Conservation (phyloP, 2,888 invertebrate species). For the Subacronicta megacephala region DNA sequence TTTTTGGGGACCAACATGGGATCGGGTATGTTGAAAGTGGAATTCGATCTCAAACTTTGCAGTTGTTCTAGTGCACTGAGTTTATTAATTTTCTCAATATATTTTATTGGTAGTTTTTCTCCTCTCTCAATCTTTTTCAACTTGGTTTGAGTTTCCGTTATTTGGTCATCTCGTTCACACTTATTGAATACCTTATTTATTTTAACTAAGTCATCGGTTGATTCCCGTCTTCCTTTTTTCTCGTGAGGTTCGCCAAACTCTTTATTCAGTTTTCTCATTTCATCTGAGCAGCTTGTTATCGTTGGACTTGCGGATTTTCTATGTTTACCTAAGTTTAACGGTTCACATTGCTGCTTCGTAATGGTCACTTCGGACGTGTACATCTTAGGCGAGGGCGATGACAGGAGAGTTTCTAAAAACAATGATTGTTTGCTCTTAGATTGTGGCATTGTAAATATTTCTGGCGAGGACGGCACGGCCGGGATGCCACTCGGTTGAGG, state of each 20-base stretch:
- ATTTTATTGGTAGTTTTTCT: conserved; percentile 60
- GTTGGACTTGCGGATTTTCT: conserved; percentile 92
- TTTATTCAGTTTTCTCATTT: conserved; percentile 90
- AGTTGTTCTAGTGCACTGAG: conserved; percentile 92
- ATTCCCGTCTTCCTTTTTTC: conserved; percentile 78
- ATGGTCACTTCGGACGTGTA: conserved; percentile 89
- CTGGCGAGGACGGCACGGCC: conserved; percentile 92
- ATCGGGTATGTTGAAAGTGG: conserved; percentile 93
- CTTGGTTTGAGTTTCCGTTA: conserved; percentile 57
- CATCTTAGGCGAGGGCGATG: conserved; percentile 90
- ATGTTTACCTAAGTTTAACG: conserved; percentile 92
- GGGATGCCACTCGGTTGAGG: conserved; percentile 93
- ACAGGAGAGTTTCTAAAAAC: conserved; percentile 91
- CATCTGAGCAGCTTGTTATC: conserved; percentile 93
- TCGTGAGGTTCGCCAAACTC: conserved; percentile 86
- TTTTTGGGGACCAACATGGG: conserved; percentile 95
- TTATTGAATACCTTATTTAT: conserved; percentile 80
- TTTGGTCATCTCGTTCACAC: conserved; percentile 67
- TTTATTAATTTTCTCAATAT: conserved; percentile 56
- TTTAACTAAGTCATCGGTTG: conserved; percentile 77
- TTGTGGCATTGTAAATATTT: conserved; percentile 88
- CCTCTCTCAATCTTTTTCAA: conserved; percentile 61
- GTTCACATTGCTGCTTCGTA: conserved; percentile 91
- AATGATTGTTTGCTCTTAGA: conserved; percentile 87
- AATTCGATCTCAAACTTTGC: conserved; percentile 91